Percentiles rank a stretch among this genome's conserved stretches.
phyloP scores from a whole-genome alignment of 2,113 vertebrate species.

The Bubo bubo region DNA sequence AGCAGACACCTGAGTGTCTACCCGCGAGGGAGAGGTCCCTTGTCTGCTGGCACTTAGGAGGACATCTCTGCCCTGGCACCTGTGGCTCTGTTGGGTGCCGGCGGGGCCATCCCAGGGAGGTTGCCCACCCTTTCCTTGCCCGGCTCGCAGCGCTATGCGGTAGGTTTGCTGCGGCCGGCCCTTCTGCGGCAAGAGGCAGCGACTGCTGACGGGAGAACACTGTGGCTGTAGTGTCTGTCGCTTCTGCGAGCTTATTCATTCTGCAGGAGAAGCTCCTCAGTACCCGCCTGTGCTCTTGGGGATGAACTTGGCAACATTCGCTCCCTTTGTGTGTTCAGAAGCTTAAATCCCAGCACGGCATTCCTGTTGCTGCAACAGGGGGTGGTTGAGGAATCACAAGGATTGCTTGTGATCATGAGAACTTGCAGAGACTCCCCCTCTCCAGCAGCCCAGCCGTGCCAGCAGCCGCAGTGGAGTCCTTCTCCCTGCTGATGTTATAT shows the following conservation, averaged over 20 bases:
- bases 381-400: neutral
- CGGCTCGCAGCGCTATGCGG: accelerated
- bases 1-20: neutral
- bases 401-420: neutral
- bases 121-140: neutral
- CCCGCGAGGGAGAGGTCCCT: neutral
- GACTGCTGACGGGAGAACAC: neutral
- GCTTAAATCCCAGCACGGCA: neutral
- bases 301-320: neutral
- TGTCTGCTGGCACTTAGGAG: neutral
- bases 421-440: no score
- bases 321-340: neutral
- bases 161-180: neutral
- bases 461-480: neutral
- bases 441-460: neutral
- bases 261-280: neutral
- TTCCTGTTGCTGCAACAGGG: neutral
- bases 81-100: neutral
- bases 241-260: neutral
- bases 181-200: neutral
- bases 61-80: neutral
- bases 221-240: neutral
- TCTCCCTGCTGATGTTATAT: neutral
- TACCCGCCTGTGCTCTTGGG: neutral
- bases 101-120: neutral